phyloP scores from a whole-genome alignment of 2,888 invertebrate species.

The Athetis lepigone region DNA sequence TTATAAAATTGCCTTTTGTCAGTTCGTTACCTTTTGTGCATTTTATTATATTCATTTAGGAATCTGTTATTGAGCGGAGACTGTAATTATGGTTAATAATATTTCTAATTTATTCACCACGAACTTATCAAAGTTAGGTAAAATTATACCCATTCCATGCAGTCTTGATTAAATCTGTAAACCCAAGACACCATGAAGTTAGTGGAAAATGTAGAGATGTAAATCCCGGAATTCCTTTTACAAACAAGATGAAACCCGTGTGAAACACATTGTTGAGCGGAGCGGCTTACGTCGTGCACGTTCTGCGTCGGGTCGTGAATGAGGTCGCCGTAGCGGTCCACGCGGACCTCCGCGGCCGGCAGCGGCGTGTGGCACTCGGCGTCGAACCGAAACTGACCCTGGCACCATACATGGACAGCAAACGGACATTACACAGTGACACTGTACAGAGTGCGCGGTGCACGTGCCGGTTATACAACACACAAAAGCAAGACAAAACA shows the following conservation, averaged over 20 bases:
- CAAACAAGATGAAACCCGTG: slow-evolving; percentile 50
- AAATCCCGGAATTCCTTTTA: slow-evolving; percentile 39
- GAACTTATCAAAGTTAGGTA: slow-evolving; percentile 24
- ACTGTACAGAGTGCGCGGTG: slow-evolving; percentile 58
- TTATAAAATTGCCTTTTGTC: slow-evolving; percentile 70
- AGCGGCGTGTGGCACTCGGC: slow-evolving; percentile 95
- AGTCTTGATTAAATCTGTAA: slow-evolving; percentile 45
- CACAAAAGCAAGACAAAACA: slow-evolving; percentile 65
- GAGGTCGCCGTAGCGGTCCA: slow-evolving; percentile 89
- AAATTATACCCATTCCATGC: slow-evolving; percentile 46
- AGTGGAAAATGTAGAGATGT: slow-evolving; percentile 56
- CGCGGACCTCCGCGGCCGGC: slow-evolving; percentile 94
- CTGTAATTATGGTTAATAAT: slow-evolving; percentile 28
- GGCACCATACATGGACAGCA: slow-evolving; percentile 81
- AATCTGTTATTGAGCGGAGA: slow-evolving; percentile 41
- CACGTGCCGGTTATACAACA: slow-evolving; percentile 36
- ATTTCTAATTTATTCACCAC: slow-evolving; percentile 9
- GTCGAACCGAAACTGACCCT: slow-evolving; percentile 97
- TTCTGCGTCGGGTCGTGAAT: slow-evolving; percentile 88
- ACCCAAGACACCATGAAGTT: slow-evolving; percentile 68
- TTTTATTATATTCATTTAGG: slow-evolving; percentile 60
- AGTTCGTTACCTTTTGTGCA: slow-evolving; percentile 66
- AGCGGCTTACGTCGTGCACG: slow-evolving; percentile 90
- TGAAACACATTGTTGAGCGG: slow-evolving; percentile 42
- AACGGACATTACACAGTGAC: slow-evolving; percentile 65